Percentiles rank a stretch among this genome's conserved stretches.
Conservation (phyloP, 2,797 vertebrate genomes). For the Sphenopsis melanotis region DNA sequence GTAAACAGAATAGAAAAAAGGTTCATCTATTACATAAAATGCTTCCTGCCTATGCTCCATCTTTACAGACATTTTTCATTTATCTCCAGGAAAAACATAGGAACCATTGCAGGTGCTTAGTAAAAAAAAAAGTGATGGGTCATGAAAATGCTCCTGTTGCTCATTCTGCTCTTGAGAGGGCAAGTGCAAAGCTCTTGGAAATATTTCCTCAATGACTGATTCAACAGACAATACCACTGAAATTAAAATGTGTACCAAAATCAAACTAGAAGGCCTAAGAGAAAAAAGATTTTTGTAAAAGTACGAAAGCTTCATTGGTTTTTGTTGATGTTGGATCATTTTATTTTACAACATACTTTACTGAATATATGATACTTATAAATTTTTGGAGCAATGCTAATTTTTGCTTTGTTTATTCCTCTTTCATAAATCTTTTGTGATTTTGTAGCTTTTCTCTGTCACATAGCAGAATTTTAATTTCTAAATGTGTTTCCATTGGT, state of each 20-base stretch:
- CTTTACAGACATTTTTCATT: neutral
- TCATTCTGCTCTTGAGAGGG: neutral
- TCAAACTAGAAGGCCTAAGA: neutral
- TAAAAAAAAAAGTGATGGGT: neutral
- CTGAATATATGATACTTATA: neutral
- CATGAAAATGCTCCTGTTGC: neutral
- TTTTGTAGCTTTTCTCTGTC: neutral
- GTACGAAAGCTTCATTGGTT: neutral
- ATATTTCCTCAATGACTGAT: neutral
- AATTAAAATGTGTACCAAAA: neutral
- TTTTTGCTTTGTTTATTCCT: neutral
- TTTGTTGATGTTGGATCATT: neutral
- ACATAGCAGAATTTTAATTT: neutral
- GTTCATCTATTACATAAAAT: neutral
- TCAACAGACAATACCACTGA: neutral
- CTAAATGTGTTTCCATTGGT: neutral
- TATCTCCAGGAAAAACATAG: neutral
- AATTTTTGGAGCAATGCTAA: neutral
- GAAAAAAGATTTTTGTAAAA: neutral
- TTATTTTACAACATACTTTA: constrained; percentile 7
- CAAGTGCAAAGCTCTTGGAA: neutral
- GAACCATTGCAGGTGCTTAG: neutral
- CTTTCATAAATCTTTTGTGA: neutral
- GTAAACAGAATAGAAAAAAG: neutral
- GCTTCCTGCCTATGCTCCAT: neutral